A percentile compares a stretch with the other conserved stretches of the same genome.
Evolutionary conservation across 2,888 invertebrate genomes (phyloP).

Genomic region (Hirtodrosophila trivittata): DNA sequence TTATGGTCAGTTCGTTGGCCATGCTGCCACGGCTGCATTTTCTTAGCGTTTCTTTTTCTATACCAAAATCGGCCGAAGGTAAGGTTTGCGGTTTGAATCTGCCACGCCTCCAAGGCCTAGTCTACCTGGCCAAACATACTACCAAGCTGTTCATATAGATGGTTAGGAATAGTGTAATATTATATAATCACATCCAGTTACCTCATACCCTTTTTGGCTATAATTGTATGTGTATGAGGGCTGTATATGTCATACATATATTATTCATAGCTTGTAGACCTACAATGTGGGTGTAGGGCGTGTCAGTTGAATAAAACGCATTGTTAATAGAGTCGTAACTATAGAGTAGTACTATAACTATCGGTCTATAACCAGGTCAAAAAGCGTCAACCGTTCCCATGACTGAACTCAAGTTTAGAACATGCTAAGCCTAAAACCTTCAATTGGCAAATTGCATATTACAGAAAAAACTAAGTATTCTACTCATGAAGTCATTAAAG

Average conservation of each 20-base stretch:
- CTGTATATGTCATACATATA: background rate
- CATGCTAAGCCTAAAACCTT: no score
- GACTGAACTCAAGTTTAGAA: no score
- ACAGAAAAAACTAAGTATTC: no score
- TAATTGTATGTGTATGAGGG: no score
- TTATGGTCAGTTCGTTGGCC: slow-evolving; percentile 66
- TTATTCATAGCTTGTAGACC: background rate
- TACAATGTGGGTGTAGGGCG: background rate
- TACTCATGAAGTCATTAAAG: no score
- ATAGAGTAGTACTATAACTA: no score
- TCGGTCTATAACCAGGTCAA: no score
- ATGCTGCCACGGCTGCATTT: slow-evolving; percentile 50
- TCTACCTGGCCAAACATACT: background rate
- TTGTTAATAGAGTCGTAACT: slow-evolving; percentile 7
- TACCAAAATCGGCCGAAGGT: slow-evolving; percentile 51
- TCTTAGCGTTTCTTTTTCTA: slow-evolving; percentile 44
- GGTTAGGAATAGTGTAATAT: background rate
- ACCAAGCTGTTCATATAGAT: slow-evolving; percentile 5
- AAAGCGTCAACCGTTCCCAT: no score
- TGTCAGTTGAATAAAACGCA: background rate
- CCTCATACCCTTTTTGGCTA: slow-evolving; percentile 7
- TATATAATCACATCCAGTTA: background rate
- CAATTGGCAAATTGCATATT: no score
- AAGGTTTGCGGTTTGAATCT: slow-evolving; percentile 47
- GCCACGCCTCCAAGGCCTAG: slow-evolving; percentile 34